A percentile compares a stretch with the other conserved stretches of the same genome.
These are phyloP conservation scores for Limonius californicus DNA, from an alignment of 1,140 invertebrate genomes.

Conservation along the genomic window DNA sequence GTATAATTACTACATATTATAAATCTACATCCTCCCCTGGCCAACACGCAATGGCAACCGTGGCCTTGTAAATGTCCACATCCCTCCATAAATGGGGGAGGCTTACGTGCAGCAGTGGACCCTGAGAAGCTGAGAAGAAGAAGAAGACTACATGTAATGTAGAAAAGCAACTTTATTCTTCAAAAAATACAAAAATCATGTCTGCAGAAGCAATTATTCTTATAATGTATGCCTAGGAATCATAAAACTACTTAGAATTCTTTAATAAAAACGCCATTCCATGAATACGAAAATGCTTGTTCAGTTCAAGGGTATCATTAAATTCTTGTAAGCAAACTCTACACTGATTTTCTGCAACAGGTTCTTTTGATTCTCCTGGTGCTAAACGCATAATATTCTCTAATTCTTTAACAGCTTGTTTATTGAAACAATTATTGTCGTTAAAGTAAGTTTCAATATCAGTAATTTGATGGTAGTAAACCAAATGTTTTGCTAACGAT, in stretches of 20 bases:
- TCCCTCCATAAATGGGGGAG: too few relatives aligned
- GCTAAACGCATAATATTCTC: constrained; percentile 43
- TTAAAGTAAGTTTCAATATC: constrained; percentile 56
- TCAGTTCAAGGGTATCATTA: constrained; percentile 51
- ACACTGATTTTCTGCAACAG: constrained; percentile 59
- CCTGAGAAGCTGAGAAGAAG: too few relatives aligned
- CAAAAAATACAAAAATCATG: too few relatives aligned
- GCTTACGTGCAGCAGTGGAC: too few relatives aligned
- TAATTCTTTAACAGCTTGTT: constrained; percentile 49
- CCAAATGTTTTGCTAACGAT: constrained; percentile 61
- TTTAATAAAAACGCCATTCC: constrained; percentile 64
- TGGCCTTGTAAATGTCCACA: too few relatives aligned
- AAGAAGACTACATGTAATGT: too few relatives aligned
- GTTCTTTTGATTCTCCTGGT: constrained; percentile 43
- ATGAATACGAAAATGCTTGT: constrained; percentile 62
- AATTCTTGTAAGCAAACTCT: constrained; percentile 61
- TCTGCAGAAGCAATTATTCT: background rate
- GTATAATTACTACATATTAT: too few relatives aligned
- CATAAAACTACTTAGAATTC: constrained; percentile 32
- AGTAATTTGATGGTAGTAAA: constrained; percentile 56
- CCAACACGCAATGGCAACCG: too few relatives aligned
- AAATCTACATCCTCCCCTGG: too few relatives aligned
- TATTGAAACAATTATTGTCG: constrained; percentile 54
- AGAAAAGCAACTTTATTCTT: too few relatives aligned
- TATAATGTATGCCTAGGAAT: background rate